Base-by-base conservation (phyloP, 2,797 vertebrate species). In the Falco columbarius region DNA sequence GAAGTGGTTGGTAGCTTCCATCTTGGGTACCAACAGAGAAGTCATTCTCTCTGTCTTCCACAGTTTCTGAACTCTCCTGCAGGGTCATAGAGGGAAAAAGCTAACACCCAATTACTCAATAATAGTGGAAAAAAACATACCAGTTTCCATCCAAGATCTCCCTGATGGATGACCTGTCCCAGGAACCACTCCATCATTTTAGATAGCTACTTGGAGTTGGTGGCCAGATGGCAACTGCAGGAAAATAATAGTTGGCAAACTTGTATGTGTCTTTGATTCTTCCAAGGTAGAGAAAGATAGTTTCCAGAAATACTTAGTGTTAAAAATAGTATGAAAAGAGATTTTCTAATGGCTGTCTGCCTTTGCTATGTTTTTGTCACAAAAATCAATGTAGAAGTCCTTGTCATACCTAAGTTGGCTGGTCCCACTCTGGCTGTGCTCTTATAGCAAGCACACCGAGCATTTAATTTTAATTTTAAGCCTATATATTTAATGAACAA, bases 161-260 rank as follows among this genome's bases (percentile, higher is more conserved):
- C 21, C 42, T 82, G 52, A 62, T 2, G 15, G 67, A 51, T 85
- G 40, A 85, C 65, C 42, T 1, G 15, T 46, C 72, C 72, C 58
- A 90, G 65, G 65, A 95, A 77, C 40, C 7, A 10, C 74, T 74
- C 72, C 32, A 54, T 86, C 74, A 87, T 85, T 92, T 87, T 80
- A 92, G 63, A 49, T 5, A 61, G 56, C 49, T 90, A 79, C 30
- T 94, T 61, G 23, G 44, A 92, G 47, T 6, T 73, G n/a, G 36
- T 89, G 52, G 66, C 71, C 95, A 93, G 81, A 92, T 81, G 65
- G 89, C 94, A 91, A 86, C 15, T 81, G 54, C 72, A 91, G 30
- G 46, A 82, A 93, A 90, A 82, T 62, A 84, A 81, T 61, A 89
- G 52, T 29, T 81, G 86, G 72, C 54, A 95, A 91, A 72, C 38